Evolutionary conservation across 2,797 vertebrate species (phyloP), one percentile per base, ranked within the genome.

Genomic region (Lycodopsis pacificus): DNA sequence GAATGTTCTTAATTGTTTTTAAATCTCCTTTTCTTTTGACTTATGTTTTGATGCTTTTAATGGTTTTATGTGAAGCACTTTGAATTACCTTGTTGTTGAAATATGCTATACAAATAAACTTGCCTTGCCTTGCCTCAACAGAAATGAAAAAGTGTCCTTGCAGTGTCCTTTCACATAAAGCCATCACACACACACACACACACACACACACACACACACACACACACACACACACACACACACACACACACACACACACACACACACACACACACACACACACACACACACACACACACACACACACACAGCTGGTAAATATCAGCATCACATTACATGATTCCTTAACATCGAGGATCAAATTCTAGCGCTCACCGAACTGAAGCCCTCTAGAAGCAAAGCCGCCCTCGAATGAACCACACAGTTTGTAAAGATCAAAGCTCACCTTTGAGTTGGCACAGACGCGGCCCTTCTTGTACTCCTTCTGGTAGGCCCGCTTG

Each of bases 401-500:
- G 46, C 38, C 11, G 1, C 17, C 34, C 38, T 62, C 54, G 36
- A 32, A 48, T 51, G 36, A 65, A 58, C 46, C 32, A 30, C 19
- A 0, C 0, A 2, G 42, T 71, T 51, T 14, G 22, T 11, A 32
- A 59, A 12, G 13, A 67, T 49, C 40, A 25, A 14, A 56, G 56
- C 89, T 89, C 91, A 99, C 98, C 97, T 97, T 99, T 3, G 97
- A 95, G 92, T 97, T 99, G 79, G 95, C 82, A 94, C 98, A 99
- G 3, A 95, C 97, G 53, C 97, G 96, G 73, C 97, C 97, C 92
- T 99, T 99, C 92, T 97, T 99, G 90, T 98, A 99, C 89, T 99
- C 98, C 88, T 99, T 99, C 63, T 98, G 98, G 89, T 95, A 89
- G 65, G 97, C 97, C 73, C 97, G 93, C 89, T 99, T 99, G 93